Conservation (phyloP, 2,797 vertebrate genomes). For the Orientallactaga sibirica region DNA sequence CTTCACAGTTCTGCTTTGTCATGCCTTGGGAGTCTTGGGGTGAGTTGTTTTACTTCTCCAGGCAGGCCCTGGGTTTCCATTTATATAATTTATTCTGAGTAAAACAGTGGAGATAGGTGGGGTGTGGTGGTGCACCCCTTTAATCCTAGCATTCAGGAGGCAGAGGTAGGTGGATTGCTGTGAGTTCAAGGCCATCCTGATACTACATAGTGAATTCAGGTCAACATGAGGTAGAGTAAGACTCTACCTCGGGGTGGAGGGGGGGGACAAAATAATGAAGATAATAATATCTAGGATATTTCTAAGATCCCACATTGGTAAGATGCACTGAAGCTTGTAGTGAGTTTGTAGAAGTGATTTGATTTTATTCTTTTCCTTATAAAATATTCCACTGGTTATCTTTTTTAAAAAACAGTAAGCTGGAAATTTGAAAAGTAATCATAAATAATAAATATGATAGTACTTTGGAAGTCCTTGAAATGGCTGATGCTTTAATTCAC, state of each 20-base stretch:
- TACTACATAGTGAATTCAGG: too few species aligned
- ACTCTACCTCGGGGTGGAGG: too few species aligned
- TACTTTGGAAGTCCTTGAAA: too few species aligned
- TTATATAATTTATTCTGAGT: not conserved
- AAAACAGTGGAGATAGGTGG: not conserved
- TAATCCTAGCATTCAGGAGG: too few species aligned
- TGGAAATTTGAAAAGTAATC: not conserved
- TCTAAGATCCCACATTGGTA: not conserved
- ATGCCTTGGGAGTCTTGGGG: not conserved
- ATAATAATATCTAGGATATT: not conserved
- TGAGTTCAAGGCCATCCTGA: too few species aligned
- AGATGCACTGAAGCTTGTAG: not conserved
- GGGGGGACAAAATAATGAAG: too few species aligned
- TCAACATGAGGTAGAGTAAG: too few species aligned
- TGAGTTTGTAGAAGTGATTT: too few species aligned
- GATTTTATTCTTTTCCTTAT: not conserved
- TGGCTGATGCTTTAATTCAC: not conserved
- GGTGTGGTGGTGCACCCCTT: too few species aligned
- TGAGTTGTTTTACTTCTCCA: not conserved
- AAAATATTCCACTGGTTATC: not conserved
- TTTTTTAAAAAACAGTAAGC: too few species aligned
- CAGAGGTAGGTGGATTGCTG: too few species aligned
- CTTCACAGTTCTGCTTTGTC: not conserved
- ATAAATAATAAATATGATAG: fast-evolving
- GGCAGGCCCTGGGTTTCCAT: not conserved